These are phyloP conservation scores for Tapera naevia DNA, from an alignment of 2,797 vertebrate species.

Conservation along the genomic window DNA sequence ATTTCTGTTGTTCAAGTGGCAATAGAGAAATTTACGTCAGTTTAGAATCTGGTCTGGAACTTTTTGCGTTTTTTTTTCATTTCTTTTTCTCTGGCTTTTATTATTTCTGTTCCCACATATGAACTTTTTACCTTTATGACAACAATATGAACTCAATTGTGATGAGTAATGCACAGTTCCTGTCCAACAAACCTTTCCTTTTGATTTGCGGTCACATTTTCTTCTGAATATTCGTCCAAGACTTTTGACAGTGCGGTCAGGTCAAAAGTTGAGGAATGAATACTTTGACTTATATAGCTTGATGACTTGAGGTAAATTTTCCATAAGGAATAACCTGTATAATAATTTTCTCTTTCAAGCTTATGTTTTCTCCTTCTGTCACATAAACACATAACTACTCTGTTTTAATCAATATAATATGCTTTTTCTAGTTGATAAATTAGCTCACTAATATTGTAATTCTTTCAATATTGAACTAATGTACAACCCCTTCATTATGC, in stretches of 20 bases:
- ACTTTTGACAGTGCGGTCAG: slow-evolving; percentile 9
- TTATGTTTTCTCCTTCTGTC: not conserved
- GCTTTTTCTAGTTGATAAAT: slow-evolving; percentile 14
- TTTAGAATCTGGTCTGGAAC: not conserved
- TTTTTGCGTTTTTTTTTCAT: not conserved
- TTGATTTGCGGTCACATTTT: not conserved
- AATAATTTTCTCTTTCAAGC: slow-evolving; percentile 26
- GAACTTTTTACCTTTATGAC: not conserved
- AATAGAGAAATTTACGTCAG: not conserved
- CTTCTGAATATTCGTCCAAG: not conserved
- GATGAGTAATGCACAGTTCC: not conserved
- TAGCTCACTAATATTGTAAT: slow-evolving; percentile 20
- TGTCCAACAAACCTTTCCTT: not conserved
- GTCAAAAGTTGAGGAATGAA: slow-evolving; percentile 13
- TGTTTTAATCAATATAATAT: slow-evolving; percentile 45
- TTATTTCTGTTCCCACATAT: not conserved
- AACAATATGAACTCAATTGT: not conserved
- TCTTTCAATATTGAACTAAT: slow-evolving; percentile 29
- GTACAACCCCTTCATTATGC: not conserved
- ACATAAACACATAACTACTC: not conserved
- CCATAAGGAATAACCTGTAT: not conserved
- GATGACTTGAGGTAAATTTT: slow-evolving; percentile 39
- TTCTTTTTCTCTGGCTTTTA: not conserved
- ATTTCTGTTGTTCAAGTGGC: not conserved
- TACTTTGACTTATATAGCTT: not conserved